Percentiles rank a stretch among this genome's conserved stretches.
Conservation (phyloP, 1,140 invertebrate species). For the Bemisia tabaci region DNA sequence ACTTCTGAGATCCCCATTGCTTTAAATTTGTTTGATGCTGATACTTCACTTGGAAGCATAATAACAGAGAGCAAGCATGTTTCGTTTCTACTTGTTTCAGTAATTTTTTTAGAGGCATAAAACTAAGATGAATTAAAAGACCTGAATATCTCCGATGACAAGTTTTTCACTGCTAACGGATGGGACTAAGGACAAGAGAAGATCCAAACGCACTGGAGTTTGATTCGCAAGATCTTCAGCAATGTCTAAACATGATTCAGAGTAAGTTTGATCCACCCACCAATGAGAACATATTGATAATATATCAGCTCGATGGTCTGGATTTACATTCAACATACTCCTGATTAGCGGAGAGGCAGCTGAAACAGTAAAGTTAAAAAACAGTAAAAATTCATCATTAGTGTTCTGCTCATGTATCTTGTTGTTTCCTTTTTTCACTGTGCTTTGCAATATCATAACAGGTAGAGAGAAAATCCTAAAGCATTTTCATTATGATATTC, state of each 20-base stretch:
- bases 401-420: too few species aligned
- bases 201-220: conserved; percentile 74
- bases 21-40: too few species aligned
- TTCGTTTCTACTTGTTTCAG: too few species aligned
- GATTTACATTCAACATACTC: conserved; percentile 86
- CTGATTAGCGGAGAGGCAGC: conserved; percentile 87
- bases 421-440: too few species aligned
- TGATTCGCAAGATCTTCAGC: conserved; percentile 78
- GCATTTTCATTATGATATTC: too few species aligned
- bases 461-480: too few species aligned
- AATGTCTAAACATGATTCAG: conserved; percentile 66
- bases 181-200: conserved; percentile 70
- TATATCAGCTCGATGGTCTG: conserved; percentile 76
- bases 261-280: conserved; percentile 83
- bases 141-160: conserved; percentile 37
- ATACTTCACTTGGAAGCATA: too few species aligned
- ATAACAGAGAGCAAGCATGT: too few species aligned
- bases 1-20: too few species aligned
- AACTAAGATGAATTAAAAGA: too few species aligned
- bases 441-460: too few species aligned
- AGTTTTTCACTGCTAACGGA: conserved; percentile 50
- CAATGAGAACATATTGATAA: conserved; percentile 87
- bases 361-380: conserved; percentile 31
- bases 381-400: neutral
- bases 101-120: too few species aligned